Conservation (phyloP, 2,888 invertebrate genomes). For the Rhagonycha lutea region DNA sequence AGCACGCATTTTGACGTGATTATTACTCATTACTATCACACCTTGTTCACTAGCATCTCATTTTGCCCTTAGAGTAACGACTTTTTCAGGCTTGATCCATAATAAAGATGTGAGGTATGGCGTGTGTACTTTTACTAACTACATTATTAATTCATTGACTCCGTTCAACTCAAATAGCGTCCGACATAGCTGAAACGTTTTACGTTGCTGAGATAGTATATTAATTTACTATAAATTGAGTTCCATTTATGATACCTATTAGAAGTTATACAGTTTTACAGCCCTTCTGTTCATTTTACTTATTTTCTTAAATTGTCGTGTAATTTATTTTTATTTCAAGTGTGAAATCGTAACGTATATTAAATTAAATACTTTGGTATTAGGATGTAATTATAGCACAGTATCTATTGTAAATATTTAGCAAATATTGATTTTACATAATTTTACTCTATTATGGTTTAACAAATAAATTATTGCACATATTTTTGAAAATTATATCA, state of each 20-base stretch:
- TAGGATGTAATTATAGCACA: too few species aligned
- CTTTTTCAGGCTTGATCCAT: constrained; percentile 7
- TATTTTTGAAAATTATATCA: not conserved
- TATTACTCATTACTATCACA: constrained; percentile 30
- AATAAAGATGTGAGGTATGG: constrained; percentile 21
- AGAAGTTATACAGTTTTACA: not conserved
- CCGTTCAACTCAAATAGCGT: not conserved
- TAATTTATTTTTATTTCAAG: not conserved
- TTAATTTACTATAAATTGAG: not conserved
- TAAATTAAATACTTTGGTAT: too few species aligned
- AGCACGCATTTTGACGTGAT: constrained; percentile 33
- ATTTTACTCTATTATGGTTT: not conserved
- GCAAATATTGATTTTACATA: too few species aligned
- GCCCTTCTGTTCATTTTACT: not conserved
- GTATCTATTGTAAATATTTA: too few species aligned
- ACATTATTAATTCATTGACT: constrained; percentile 26
- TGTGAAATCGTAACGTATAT: not conserved
- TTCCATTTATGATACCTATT: not conserved
- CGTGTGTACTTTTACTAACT: constrained; percentile 15
- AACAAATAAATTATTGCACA: not conserved
- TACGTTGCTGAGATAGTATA: not conserved
- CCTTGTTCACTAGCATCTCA: constrained; percentile 28
- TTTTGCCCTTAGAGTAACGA: constrained; percentile 19
- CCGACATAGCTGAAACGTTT: not conserved
- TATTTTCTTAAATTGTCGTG: not conserved